Base-by-base conservation (phyloP, 2,888 invertebrate genomes). In the Chaitophorus viminalis region DNA sequence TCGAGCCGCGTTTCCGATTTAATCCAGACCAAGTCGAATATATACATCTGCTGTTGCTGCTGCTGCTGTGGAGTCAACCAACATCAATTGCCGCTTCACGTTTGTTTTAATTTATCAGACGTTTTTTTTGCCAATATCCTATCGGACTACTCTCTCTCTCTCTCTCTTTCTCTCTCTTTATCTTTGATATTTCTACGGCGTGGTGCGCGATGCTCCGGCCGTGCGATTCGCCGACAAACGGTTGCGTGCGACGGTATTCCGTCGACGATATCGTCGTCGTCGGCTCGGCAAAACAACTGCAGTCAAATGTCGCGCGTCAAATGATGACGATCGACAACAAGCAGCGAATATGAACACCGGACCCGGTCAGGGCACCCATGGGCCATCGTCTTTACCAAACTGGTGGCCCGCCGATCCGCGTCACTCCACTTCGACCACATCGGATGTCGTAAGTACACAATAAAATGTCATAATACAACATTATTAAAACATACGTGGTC, bases 341-440 rank as follows among this genome's bases (percentile, higher is more conserved):
- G 25, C 84, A 33, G n/a, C 72, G 29, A 81, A 79, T 39, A 87
- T 87, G 87, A 87, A 87, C 79, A 39, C 74, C 36, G 87, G 87
- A 70, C 74, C 87, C 79, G 75, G 87, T 33, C 86, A 87, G 72
- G 79, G 79, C 17, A 74, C 79, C 72, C 78, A 39, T 60, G 87
- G 87, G 81, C 87, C 87, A 17, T 87, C 81, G 87, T 81, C 87
- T 33, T 25, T 87, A 5, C 87, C 79, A 3, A 74, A 79, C 79
- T 87, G 87, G 87, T 87, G 87, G 87, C 79, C 87, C 74, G 60
- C 81, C 81, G 79, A 87, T 65, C 74, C 87, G 31, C 81, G 72
- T 75, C 87, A 75, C 87, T 72, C 74, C 0, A 46, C 87, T 29
- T 65, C 87, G 60, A 65, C 87, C 18, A 46, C 87, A n/a, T 87